Conservation (phyloP, 2,797 vertebrate genomes). For the Eulemur rubriventer region DNA sequence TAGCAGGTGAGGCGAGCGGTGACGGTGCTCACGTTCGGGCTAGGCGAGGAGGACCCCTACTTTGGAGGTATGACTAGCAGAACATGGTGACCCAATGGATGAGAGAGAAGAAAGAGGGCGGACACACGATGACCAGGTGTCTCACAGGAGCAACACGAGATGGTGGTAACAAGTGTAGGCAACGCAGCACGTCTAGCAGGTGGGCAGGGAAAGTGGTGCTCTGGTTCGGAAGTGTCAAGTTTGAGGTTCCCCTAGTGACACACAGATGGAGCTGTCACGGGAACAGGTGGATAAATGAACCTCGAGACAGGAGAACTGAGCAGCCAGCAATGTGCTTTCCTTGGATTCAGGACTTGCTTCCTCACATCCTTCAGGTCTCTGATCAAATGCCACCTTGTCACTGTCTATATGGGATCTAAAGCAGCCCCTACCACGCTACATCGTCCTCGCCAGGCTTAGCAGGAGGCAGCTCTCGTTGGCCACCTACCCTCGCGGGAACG, state of each 20-base stretch:
- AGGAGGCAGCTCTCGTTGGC: not conserved
- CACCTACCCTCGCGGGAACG: fast-evolving
- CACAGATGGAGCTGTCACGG: not conserved
- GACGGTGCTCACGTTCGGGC: too few species aligned
- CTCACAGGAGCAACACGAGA: not conserved
- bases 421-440: too few species aligned
- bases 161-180: not conserved
- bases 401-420: not conserved
- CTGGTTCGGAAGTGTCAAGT: not conserved
- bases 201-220: not conserved
- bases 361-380: not conserved
- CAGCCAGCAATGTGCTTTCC: not conserved
- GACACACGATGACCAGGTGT: not conserved
- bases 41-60: not conserved
- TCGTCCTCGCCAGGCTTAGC: not conserved
- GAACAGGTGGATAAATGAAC: not conserved
- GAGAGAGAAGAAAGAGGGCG: not conserved
- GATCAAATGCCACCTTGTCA: not conserved
- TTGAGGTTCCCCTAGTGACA: not conserved
- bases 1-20: not conserved
- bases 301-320: not conserved
- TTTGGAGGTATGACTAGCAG: not conserved
- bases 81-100: too few species aligned
- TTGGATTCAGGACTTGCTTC: not conserved
- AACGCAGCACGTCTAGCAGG: not conserved